Base-by-base conservation (phyloP, 2,113 vertebrate genomes). In the Lonchura striata region DNA sequence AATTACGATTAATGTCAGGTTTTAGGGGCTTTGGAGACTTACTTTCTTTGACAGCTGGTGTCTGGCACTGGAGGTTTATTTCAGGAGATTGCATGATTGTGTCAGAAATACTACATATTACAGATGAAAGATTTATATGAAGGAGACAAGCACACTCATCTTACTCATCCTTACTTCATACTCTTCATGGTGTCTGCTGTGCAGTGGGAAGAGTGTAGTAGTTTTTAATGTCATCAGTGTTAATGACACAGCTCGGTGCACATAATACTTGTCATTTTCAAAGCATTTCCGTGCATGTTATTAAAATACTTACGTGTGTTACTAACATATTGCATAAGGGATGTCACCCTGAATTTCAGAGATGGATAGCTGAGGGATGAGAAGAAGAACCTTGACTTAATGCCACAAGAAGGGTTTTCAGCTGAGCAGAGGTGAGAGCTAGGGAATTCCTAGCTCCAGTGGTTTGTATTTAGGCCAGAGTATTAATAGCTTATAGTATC, bases 401-500 rank as follows among this genome's bases (percentile, higher is more conserved):
- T 84, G 60, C 59, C 25, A 17, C 22, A 20, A 63, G 31, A 74
- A 70, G 25, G 59, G 20, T 78, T 82, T 91, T 49, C 39, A 64
- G 61, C 69, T 75, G 76, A 95, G 72, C 33, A 86, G 86, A 79
- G 53, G 41, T 94, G 82, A 90, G 82, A 90, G 37, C 88, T 86
- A 15, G 93, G 86, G 66, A 84, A 68, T 95, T 94, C 68, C 94
- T 71, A 90, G 76, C 76, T 68, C 71, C 21, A 77, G 56, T 84
- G 69, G 49, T 81, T 83, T 93, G 88, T 93, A 86, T 94, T 82
- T 93, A 94, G 95, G 96, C 60, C 77, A 79, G 33, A 5, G 30
- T 96, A 96, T 95, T 95, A 93, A 92, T 89, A 93, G 91, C 83
- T 88, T 86, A 11, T 49, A 46, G 13, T 71, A 44, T 88, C 50